Percentiles rank a stretch among this genome's conserved stretches.
Conservation (phyloP, 53 echinoderm and acorn worm species). For the Patiria pectinifera region DNA sequence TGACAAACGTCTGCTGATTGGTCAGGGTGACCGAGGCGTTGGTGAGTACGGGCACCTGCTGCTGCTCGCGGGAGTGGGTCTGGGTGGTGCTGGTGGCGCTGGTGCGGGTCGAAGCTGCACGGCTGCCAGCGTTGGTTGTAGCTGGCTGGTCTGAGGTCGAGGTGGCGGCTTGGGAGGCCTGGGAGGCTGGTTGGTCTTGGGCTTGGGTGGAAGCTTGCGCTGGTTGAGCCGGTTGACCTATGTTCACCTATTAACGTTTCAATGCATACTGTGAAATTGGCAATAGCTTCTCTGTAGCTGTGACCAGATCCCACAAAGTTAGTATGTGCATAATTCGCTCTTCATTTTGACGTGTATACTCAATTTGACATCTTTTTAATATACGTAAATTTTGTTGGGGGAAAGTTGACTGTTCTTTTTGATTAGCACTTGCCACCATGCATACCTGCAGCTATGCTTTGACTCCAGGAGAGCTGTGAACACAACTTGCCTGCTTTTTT, state of each 20-base stretch:
- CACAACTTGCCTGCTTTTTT: too few species aligned
- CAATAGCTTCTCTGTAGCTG: too few species aligned
- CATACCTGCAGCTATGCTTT: too few species aligned
- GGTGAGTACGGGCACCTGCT: conserved; percentile 3
- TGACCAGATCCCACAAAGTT: too few species aligned
- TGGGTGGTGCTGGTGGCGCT: conserved; percentile 37
- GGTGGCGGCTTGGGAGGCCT: neutral
- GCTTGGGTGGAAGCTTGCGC: neutral
- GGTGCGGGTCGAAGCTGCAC: neutral
- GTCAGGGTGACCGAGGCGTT: conserved; percentile 47
- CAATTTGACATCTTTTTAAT: too few species aligned
- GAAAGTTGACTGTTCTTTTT: too few species aligned
- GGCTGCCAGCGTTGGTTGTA: neutral
- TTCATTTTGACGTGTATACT: too few species aligned
- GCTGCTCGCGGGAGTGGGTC: conserved; percentile 12
- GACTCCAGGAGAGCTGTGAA: too few species aligned
- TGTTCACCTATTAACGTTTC: conserved; percentile 42
- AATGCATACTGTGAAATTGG: neutral
- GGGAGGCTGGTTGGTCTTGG: conserved; percentile 14
- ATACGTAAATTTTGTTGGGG: too few species aligned
- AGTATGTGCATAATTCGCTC: too few species aligned
- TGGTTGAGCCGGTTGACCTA: conserved; percentile 4
- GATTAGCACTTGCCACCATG: too few species aligned
- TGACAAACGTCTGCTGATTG: conserved; percentile 65
- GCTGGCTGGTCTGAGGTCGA: conserved; percentile 38